These are phyloP conservation scores for Drosophila ananassae DNA, from an alignment of 1,140 invertebrate species.

Conservation along the genomic window DNA sequence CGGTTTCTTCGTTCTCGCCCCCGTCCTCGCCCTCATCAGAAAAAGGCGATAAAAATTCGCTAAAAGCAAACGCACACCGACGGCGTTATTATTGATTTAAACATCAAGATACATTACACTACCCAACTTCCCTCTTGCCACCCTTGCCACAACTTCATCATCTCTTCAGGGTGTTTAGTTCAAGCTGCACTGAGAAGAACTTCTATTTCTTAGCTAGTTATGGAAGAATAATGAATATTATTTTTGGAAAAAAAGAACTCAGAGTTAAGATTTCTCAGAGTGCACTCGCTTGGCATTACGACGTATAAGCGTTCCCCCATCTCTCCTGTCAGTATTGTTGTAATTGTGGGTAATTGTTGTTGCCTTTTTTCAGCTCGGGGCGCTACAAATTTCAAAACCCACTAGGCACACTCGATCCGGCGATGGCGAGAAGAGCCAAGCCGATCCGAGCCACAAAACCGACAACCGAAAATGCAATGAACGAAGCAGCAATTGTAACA, in stretches of 20 bases:
- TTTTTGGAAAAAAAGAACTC: too few species aligned
- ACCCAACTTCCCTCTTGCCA: slow-evolving; percentile 10
- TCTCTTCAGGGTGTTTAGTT: slow-evolving; percentile 29
- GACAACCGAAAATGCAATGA: slow-evolving; percentile 43
- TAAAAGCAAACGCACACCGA: slow-evolving; percentile 72
- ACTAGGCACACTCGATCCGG: slow-evolving; percentile 74
- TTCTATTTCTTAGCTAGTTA: too few species aligned
- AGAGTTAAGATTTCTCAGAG: background rate
- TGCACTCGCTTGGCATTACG: slow-evolving; percentile 6
- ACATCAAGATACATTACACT: slow-evolving; percentile 83
- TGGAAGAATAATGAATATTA: background rate
- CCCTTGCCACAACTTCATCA: background rate
- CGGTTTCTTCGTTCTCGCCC: background rate
- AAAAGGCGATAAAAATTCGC: slow-evolving; percentile 58
- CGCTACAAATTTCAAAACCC: slow-evolving; percentile 80
- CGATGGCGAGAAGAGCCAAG: slow-evolving; percentile 53
- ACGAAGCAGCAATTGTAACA: slow-evolving; percentile 74
- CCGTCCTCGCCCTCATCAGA: background rate
- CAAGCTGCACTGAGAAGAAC: slow-evolving; percentile 1
- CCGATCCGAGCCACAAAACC: slow-evolving; percentile 9
- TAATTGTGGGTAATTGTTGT: slow-evolving; percentile 81
- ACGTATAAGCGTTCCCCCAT: slow-evolving; percentile 50
- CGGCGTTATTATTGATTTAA: slow-evolving; percentile 84
- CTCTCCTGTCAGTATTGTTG: slow-evolving; percentile 60
- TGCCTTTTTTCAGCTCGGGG: slow-evolving; percentile 53